Percentiles rank a stretch among this genome's conserved stretches.
Evolutionary conservation across 1,140 invertebrate genomes (phyloP).

Genomic region (Euglossa dilemma): DNA sequence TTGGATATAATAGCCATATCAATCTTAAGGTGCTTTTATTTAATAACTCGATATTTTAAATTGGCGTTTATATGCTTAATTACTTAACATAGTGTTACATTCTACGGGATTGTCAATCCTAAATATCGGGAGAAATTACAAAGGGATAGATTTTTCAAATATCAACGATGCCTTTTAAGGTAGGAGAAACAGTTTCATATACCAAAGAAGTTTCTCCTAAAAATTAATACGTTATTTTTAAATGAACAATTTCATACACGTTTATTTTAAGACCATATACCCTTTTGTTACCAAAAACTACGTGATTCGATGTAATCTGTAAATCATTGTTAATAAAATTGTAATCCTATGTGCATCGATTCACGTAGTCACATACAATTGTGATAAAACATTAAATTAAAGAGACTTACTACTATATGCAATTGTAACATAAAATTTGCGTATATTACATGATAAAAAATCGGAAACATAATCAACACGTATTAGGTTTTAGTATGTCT

Average conservation of each 20-base stretch:
- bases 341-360: conserved; percentile 40
- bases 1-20: conserved; percentile 56
- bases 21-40: conserved; percentile 64
- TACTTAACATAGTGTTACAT: not conserved
- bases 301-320: conserved; percentile 41
- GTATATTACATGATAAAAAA: conserved; percentile 41
- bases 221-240: conserved; percentile 13
- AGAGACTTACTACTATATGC: conserved; percentile 35
- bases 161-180: not conserved
- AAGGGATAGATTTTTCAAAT: not conserved
- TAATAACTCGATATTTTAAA: conserved; percentile 26
- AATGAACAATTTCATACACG: conserved; percentile 12
- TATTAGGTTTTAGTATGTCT: conserved; percentile 35
- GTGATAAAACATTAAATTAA: conserved; percentile 55
- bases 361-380: conserved; percentile 50
- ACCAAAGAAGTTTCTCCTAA: conserved; percentile 20
- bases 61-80: not conserved
- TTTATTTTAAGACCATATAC: conserved; percentile 29
- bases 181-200: not conserved
- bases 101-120: not conserved
- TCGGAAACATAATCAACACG: conserved; percentile 22
- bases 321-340: conserved; percentile 60
- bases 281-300: conserved; percentile 56
- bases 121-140: conserved; percentile 2
- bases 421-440: conserved; percentile 46